A percentile compares a stretch with the other conserved stretches of the same genome.
phyloP scores from a whole-genome alignment of 2,113 vertebrate species.

The Cichladusa arquata region DNA sequence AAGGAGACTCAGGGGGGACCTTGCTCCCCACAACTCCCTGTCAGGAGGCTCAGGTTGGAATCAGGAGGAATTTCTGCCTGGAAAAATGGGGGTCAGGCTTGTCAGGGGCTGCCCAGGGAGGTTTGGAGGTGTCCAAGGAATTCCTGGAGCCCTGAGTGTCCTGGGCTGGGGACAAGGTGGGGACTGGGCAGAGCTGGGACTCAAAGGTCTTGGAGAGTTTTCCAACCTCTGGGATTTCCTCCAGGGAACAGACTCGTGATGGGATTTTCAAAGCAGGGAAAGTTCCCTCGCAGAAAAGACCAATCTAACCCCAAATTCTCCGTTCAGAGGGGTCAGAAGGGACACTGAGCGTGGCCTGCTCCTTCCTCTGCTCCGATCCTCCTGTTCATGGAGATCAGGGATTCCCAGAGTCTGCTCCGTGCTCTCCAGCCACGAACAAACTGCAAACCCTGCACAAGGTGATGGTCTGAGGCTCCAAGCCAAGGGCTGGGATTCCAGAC shows the following conservation, averaged over 20 bases:
- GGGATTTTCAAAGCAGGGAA: neutral
- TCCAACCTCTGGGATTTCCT: neutral
- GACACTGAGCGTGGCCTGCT: rapidly evolving
- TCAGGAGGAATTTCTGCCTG: neutral
- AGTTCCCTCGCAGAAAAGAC: neutral
- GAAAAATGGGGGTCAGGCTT: neutral
- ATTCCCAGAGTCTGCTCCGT: neutral
- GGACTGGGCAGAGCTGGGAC: neutral
- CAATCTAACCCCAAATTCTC: neutral
- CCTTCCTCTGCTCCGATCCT: neutral
- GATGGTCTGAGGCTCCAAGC: neutral
- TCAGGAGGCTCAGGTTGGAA: neutral
- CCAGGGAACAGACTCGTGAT: rapidly evolving
- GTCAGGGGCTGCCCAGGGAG: neutral
- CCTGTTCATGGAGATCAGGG: neutral
- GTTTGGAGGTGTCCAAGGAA: neutral
- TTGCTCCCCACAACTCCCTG: neutral
- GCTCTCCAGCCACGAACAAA: rapidly evolving
- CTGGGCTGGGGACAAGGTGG: neutral
- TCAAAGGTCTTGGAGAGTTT: neutral
- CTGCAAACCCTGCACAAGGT: no score
- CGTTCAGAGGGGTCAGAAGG: neutral
- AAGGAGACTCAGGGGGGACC: neutral
- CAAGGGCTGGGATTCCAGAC: neutral
- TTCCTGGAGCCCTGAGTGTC: neutral